phyloP scores from a whole-genome alignment of 2,797 vertebrate genomes.

The Discoglossus pictus region DNA sequence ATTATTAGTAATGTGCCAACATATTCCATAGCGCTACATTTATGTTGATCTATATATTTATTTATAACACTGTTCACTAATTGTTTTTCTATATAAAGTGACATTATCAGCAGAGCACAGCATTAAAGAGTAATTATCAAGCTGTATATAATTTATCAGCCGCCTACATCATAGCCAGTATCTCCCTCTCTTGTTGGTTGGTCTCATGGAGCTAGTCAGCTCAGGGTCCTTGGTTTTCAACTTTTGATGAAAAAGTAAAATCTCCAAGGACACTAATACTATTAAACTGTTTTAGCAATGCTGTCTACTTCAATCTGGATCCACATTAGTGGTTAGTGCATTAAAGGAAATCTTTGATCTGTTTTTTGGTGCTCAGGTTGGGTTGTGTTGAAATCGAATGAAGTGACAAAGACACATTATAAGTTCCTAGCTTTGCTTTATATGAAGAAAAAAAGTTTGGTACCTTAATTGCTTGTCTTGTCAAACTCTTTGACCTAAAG shows the following conservation, averaged over 20 bases:
- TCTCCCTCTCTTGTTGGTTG: too few species aligned
- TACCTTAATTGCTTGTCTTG: not conserved
- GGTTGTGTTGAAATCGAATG: not conserved
- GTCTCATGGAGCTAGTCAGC: not conserved
- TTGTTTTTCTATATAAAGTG: too few species aligned
- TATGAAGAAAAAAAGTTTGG: not conserved
- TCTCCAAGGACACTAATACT: conserved; percentile 19
- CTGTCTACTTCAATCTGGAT: conserved; percentile 24
- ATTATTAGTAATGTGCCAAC: too few species aligned
- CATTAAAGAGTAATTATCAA: too few species aligned
- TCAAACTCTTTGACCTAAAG: not conserved
- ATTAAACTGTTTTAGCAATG: conserved; percentile 24
- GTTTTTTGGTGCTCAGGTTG: not conserved
- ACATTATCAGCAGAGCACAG: too few species aligned
- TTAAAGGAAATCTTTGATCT: conserved; percentile 9
- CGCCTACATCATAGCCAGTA: too few species aligned
- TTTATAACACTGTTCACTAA: too few species aligned
- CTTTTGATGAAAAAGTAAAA: not conserved
- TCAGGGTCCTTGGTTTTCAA: not conserved
- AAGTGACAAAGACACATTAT: not conserved
- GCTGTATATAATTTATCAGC: too few species aligned
- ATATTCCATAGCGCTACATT: too few species aligned
- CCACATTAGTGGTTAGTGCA: not conserved
- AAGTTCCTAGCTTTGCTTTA: not conserved
- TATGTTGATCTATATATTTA: too few species aligned